Percentiles rank a stretch among this genome's conserved stretches.
Conservation (phyloP, 1,140 invertebrate genomes). For the Amphibalanus amphitrite region DNA sequence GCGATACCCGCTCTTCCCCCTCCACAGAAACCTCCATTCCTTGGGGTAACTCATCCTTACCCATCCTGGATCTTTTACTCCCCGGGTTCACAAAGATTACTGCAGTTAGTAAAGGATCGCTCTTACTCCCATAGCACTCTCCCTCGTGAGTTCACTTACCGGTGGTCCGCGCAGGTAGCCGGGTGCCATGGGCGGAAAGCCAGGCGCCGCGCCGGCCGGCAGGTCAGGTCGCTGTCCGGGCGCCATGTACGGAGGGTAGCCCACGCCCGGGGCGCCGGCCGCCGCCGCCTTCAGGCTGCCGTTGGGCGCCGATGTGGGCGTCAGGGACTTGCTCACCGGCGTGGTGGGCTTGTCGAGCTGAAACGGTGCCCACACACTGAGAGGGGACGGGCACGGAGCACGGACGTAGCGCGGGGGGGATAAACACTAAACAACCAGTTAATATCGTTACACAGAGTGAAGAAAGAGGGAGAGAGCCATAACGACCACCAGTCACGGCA, state of each 20-base stretch:
- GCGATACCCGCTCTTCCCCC: no score
- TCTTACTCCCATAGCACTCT: no score
- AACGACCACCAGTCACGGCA: no score
- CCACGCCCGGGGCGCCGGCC: background rate
- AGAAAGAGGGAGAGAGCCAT: no score
- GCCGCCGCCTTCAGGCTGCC: background rate
- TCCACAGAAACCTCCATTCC: no score
- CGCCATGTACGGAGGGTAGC: conserved; percentile 3
- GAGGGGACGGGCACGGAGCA: background rate
- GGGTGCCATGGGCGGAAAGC: background rate
- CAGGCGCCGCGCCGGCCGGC: no score
- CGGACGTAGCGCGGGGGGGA: background rate
- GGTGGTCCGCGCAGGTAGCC: background rate
- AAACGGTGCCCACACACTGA: background rate
- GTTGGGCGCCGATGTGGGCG: background rate
- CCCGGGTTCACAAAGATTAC: no score
- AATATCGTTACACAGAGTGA: no score
- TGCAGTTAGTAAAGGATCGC: no score
- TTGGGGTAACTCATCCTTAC: no score
- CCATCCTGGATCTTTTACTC: no score
- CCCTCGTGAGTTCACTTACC: background rate
- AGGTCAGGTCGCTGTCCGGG: background rate
- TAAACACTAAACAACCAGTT: no score
- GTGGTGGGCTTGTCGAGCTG: background rate
- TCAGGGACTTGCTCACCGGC: conserved; percentile 1